Base-by-base conservation (phyloP, 2,113 vertebrate genomes). In the Cettia cetti region DNA sequence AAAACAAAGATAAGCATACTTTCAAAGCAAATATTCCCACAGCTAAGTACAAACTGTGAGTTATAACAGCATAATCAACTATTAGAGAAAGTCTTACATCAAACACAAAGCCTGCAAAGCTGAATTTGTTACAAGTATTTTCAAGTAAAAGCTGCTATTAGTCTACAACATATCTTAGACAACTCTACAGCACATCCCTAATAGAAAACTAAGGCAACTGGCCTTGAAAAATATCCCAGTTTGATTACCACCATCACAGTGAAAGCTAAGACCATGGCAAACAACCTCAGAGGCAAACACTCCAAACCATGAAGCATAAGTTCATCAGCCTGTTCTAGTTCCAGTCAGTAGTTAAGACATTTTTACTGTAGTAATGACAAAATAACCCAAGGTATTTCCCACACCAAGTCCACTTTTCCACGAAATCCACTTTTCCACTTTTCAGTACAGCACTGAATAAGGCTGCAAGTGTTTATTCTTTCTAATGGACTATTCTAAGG, bases 1-100 rank as follows among this genome's bases (percentile, higher is more conserved):
- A 90, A 92, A 94, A 77, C 64, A 66, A 74, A 80, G 30, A 59
- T 37, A 92, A 83, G 22, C 24, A 74, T 44, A 61, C 12, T 92
- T 93, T 85, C 42, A 95, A 88, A 85, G 33, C 40, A 74, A 77
- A 66, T 86, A 94, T 80, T 91, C 71, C 66, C n/a, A 59, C 19
- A 82, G 30, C 79, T 44, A 83, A 82, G 49, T 65, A 80, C 20
- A 88, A 95, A 88, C 42, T 33, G 10, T 63, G 85, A 95, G 74
- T 70, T 94, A 94, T 64, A 92, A 60, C 44, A 49, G 52, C 27
- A 85, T 60, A 74, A 83, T 64, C 71, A 93, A 49, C 52, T 63
- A 49, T 37, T 68, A 75, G 60, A 70, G 33, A 50, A 77, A 79
- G 59, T 8, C 44, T 93, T 94, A 66, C 15, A 68, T 66, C 54